Evolutionary conservation across 2,888 invertebrate species (phyloP).

Genomic region (Aproaerema taeniolella): DNA sequence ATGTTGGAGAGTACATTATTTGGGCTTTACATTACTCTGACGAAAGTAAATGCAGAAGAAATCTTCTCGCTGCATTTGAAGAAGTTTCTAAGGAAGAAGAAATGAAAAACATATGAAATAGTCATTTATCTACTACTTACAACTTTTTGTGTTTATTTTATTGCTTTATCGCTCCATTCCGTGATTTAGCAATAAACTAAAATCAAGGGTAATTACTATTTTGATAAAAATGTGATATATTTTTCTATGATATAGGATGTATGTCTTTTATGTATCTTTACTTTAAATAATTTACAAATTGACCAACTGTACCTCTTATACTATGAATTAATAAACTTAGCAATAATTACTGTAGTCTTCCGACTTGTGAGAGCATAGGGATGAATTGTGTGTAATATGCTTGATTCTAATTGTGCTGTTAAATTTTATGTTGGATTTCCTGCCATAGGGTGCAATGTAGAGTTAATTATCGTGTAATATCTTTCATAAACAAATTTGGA

Average conservation of each 20-base stretch:
- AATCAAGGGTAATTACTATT: background rate
- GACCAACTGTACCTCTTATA: conserved; percentile 18
- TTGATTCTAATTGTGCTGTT: too few species aligned
- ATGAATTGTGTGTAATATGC: too few species aligned
- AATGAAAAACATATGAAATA: background rate
- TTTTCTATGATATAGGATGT: conserved; percentile 25
- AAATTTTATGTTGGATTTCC: too few species aligned
- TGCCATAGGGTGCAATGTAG: too few species aligned
- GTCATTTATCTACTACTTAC: background rate
- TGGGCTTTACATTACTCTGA: conserved; percentile 79
- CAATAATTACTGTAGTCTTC: too few species aligned
- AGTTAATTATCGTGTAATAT: too few species aligned
- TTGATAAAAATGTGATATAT: conserved; percentile 21
- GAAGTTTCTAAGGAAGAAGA: conserved; percentile 28
- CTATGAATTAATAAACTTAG: conserved; percentile 22
- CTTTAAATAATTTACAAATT: conserved; percentile 23
- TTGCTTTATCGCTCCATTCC: background rate
- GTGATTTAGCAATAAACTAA: background rate
- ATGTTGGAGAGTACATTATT: conserved; percentile 76
- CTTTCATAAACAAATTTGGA: too few species aligned
- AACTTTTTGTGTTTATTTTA: background rate
- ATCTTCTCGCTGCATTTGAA: conserved; percentile 73
- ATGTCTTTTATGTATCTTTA: conserved; percentile 20
- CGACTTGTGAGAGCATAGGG: too few species aligned
- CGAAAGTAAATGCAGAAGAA: conserved; percentile 77